Conservation (phyloP, 2,888 invertebrate genomes). For the Caenorhabditis sinica region DNA sequence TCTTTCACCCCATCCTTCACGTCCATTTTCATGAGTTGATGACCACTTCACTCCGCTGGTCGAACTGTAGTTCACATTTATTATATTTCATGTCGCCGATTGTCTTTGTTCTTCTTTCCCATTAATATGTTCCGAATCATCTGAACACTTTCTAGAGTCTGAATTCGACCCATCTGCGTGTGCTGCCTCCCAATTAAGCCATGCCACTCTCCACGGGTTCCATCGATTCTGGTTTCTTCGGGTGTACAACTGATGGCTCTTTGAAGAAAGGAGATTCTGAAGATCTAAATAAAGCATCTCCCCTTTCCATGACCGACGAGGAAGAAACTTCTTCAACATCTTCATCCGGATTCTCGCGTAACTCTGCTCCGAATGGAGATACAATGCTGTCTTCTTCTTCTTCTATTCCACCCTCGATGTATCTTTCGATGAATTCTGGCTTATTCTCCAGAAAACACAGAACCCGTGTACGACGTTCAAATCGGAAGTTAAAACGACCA, state of each 20-base stretch:
- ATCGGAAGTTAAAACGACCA: slow-evolving; percentile 34
- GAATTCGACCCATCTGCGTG: slow-evolving; percentile 3
- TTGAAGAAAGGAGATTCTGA: slow-evolving; percentile 10
- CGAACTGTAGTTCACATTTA: background rate
- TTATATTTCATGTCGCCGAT: background rate
- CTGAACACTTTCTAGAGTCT: slow-evolving; percentile 14
- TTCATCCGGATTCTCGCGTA: slow-evolving; percentile 24
- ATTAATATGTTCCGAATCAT: background rate
- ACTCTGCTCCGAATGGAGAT: slow-evolving; percentile 4
- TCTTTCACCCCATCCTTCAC: slow-evolving; percentile 6
- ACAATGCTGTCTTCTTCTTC: background rate
- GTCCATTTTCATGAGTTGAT: slow-evolving; percentile 24
- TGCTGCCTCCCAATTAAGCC: slow-evolving; percentile 5
- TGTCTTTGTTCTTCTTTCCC: background rate
- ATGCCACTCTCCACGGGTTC: slow-evolving; percentile 68
- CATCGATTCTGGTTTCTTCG: slow-evolving; percentile 64
- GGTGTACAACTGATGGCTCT: slow-evolving; percentile 25
- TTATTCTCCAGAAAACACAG: slow-evolving; percentile 28
- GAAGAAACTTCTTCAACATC: slow-evolving; percentile 24
- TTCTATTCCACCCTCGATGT: background rate
- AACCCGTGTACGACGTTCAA: slow-evolving; percentile 43
- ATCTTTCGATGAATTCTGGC: slow-evolving; percentile 33
- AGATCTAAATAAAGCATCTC: slow-evolving; percentile 15
- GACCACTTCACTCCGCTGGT: slow-evolving; percentile 7
- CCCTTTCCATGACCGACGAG: slow-evolving; percentile 48